Conservation (phyloP, 1,140 invertebrate genomes). For the Luehdorfia chinensis region DNA sequence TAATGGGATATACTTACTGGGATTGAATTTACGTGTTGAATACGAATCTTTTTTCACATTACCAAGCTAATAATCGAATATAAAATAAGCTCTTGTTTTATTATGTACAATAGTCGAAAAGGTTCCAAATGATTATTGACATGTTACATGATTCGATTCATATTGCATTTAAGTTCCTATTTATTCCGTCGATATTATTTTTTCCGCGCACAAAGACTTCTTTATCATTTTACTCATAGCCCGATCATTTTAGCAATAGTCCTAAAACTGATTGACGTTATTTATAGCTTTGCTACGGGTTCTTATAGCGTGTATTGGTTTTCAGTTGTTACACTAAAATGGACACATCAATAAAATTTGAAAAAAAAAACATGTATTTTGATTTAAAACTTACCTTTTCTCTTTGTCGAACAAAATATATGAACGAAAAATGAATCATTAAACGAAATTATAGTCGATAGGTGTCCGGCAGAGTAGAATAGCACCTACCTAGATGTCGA, state of each 20-base stretch:
- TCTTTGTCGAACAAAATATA: too few species aligned
- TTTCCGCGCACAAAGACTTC: slow-evolving; percentile 46
- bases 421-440: too few species aligned
- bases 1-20: not conserved
- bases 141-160: too few species aligned
- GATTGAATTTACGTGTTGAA: not conserved
- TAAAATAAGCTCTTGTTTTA: too few species aligned
- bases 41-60: too few species aligned
- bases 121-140: too few species aligned
- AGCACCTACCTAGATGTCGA: too few species aligned
- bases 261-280: slow-evolving; percentile 39
- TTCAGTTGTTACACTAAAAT: slow-evolving; percentile 66
- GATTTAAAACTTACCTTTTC: too few species aligned
- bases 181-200: slow-evolving; percentile 24
- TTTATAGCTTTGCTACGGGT: slow-evolving; percentile 72
- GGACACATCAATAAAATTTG: slow-evolving; percentile 64
- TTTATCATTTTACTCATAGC: not conserved
- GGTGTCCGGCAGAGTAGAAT: too few species aligned
- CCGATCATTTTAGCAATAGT: slow-evolving; percentile 17
- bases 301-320: slow-evolving; percentile 63
- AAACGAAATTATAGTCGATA: too few species aligned
- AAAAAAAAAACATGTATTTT: slow-evolving; percentile 15
- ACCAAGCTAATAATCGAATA: too few species aligned
- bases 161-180: slow-evolving; percentile 24
- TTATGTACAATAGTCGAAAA: too few species aligned